Evolutionary conservation across 1,140 invertebrate species (phyloP).

Genomic region (Pseudomyrmex sp.): DNA sequence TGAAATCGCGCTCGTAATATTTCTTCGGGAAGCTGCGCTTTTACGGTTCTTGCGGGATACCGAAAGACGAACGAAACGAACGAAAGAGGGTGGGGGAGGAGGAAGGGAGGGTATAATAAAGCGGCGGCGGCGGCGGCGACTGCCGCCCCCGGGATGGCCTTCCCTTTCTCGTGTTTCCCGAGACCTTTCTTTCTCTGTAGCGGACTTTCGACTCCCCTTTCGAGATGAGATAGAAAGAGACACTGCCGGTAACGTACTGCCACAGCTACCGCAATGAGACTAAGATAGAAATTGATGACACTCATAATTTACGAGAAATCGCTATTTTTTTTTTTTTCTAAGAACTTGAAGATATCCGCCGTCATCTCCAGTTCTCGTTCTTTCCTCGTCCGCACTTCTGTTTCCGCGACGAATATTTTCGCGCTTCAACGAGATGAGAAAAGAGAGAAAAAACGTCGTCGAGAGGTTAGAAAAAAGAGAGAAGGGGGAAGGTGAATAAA

Average conservation of each 20-base stretch:
- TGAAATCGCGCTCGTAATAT: constrained; percentile 70
- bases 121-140: constrained; percentile 42
- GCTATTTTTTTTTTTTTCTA: constrained; percentile 65
- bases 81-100: not conserved
- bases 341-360: constrained; percentile 13
- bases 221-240: constrained; percentile 55
- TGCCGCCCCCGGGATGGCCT: not conserved
- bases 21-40: constrained; percentile 64
- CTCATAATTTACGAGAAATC: constrained; percentile 76
- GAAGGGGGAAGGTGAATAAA: constrained; percentile 68
- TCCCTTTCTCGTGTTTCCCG: constrained; percentile 53
- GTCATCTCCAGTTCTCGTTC: constrained; percentile 4
- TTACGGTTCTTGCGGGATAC: constrained; percentile 73
- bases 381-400: not conserved
- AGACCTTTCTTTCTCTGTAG: constrained; percentile 56
- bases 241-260: constrained; percentile 37
- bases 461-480: not conserved
- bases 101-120: constrained; percentile 66
- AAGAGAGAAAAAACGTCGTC: constrained; percentile 18
- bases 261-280: constrained; percentile 37
- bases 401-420: constrained; percentile 3
- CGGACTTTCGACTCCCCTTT: constrained; percentile 11
- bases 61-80: constrained; percentile 59
- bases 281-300: constrained; percentile 77
- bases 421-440: constrained; percentile 41